phyloP scores from a whole-genome alignment of 2,888 invertebrate genomes.

The Ametastegia equiseti region DNA sequence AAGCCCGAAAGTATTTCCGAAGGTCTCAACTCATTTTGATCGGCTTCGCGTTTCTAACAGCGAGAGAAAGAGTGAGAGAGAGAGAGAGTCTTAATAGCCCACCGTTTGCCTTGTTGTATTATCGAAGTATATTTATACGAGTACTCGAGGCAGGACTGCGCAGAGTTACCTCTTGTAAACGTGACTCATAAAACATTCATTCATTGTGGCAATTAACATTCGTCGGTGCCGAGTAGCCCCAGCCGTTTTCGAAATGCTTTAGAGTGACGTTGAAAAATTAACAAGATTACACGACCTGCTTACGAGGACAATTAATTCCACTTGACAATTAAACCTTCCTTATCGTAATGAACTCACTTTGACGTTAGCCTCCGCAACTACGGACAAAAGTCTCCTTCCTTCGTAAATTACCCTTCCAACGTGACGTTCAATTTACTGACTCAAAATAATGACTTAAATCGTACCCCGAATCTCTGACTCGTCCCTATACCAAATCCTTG shows the following conservation, averaged over 20 bases:
- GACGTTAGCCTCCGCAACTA: not conserved
- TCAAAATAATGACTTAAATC: not conserved
- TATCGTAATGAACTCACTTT: slow-evolving; percentile 19
- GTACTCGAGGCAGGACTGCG: too few species aligned
- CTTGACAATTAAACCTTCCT: slow-evolving; percentile 18
- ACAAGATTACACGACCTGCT: slow-evolving; percentile 42
- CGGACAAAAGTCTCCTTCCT: slow-evolving; percentile 4
- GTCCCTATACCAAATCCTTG: not conserved
- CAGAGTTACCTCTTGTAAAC: slow-evolving; percentile 12
- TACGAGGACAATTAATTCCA: slow-evolving; percentile 37
- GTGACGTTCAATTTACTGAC: not conserved
- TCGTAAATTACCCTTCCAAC: not conserved
- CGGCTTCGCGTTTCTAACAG: slow-evolving; percentile 5
- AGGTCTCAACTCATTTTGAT: slow-evolving; percentile 14
- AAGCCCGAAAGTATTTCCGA: not conserved
- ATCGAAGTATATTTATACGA: slow-evolving; percentile 15
- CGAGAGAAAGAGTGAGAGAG: too few species aligned
- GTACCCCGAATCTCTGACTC: not conserved
- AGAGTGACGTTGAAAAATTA: slow-evolving; percentile 40
- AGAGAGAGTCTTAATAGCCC: not conserved
- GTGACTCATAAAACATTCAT: slow-evolving; percentile 43
- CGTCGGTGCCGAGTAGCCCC: slow-evolving; percentile 33
- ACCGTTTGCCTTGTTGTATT: slow-evolving; percentile 1
- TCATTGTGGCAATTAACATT: slow-evolving; percentile 42
- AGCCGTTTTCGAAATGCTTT: slow-evolving; percentile 7